These are phyloP conservation scores for Nomada ferruginata DNA, from an alignment of 2,888 invertebrate genomes.

Conservation along the genomic window DNA sequence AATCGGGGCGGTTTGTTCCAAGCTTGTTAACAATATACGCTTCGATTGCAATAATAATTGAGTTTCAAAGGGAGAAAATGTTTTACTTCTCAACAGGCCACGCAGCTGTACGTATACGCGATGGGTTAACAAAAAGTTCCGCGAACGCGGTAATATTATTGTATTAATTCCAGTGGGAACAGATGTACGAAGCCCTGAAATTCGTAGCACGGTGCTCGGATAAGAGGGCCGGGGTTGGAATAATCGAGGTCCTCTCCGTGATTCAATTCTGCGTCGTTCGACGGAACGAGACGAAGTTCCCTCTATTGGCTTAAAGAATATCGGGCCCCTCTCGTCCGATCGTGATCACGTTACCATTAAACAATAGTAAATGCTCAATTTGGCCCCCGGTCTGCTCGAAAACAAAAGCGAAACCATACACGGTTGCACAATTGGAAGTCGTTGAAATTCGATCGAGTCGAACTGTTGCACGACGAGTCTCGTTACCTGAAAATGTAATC, in stretches of 20 bases:
- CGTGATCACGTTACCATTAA: slow-evolving; percentile 31
- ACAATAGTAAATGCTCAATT: slow-evolving; percentile 29
- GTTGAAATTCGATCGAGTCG: neutral
- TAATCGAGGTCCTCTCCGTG: slow-evolving; percentile 32
- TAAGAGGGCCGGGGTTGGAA: slow-evolving; percentile 13
- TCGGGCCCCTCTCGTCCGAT: slow-evolving; percentile 30
- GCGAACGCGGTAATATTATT: neutral
- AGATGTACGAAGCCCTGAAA: neutral
- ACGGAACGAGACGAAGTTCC: slow-evolving; percentile 37
- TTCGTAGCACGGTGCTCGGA: neutral
- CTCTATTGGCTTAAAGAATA: slow-evolving; percentile 43
- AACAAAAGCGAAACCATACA: neutral
- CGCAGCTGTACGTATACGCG: too few species aligned
- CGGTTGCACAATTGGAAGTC: neutral
- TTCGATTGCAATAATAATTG: too few species aligned
- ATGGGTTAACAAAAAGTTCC: too few species aligned
- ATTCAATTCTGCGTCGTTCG: slow-evolving; percentile 38
- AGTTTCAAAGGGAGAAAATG: too few species aligned
- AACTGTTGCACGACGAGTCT: neutral
- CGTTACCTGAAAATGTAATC: slow-evolving; percentile 9
- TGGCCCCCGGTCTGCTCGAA: neutral
- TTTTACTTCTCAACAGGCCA: too few species aligned
- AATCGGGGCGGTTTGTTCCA: too few species aligned
- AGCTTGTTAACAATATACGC: too few species aligned
- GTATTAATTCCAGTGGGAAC: neutral